phyloP scores from a whole-genome alignment of 2,113 vertebrate species.

The Gymnorhina tibicen region DNA sequence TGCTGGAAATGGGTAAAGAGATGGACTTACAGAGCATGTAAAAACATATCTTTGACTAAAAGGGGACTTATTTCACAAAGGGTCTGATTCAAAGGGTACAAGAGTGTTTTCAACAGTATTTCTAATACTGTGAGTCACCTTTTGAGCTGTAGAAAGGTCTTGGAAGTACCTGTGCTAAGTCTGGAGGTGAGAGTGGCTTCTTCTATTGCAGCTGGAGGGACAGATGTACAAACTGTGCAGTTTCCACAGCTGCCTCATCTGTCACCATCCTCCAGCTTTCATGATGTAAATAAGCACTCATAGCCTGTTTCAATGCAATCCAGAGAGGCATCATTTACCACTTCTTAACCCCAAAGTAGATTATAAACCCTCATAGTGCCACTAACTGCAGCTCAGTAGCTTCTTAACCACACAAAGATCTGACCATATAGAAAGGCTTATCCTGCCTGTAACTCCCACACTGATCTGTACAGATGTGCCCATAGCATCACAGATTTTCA shows the following conservation, averaged over 20 bases:
- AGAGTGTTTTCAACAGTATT: neutral
- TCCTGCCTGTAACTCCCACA: neutral
- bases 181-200: neutral
- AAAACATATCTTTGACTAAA: neutral
- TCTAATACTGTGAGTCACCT: neutral
- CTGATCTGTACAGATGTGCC: neutral
- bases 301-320: neutral
- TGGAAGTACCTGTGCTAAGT: neutral
- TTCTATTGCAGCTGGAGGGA: neutral
- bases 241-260: neutral
- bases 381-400: neutral
- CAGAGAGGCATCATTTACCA: neutral
- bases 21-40: neutral
- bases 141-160: neutral
- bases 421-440: neutral
- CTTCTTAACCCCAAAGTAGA: neutral
- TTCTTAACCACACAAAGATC: neutral
- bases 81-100: neutral
- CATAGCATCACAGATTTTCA: neutral
- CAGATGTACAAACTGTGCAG: neutral
- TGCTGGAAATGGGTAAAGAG: neutral
- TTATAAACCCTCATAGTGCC: neutral
- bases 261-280: neutral
- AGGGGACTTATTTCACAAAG: neutral
- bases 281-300: neutral